Base-by-base conservation (phyloP, 2,888 invertebrate genomes). In the Andricus quercusramuli region DNA sequence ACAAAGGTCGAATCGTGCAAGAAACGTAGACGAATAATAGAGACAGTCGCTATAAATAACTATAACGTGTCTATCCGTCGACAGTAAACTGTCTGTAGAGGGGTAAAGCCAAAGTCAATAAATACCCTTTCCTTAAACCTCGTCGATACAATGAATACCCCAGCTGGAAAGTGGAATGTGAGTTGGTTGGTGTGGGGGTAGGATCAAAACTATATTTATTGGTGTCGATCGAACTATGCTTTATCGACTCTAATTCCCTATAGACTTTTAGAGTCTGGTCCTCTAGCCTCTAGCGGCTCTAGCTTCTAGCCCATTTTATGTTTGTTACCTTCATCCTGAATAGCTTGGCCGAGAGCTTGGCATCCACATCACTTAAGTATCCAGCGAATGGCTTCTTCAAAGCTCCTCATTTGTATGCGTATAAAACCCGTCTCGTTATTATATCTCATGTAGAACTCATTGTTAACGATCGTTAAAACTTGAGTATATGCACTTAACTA, bases 391-490 rank as follows among this genome's bases (percentile, higher is more conserved):
- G 74, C 77, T 78, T 80, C 79, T 77, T 65, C 68, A 80, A 82
- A 51, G 51, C 20, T 51, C 74, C 74, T 56, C 70, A 47, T 74
- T 74, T 74, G 32, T 74, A 74, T 74, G 59, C 15, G 44, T 78
- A 78, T 78, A 79, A 82, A 79, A 66, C 47, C 37, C 70, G 70
- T 74, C 65, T 79, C 79, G 64, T 81, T 81, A 79, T 77, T 82
- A 78, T 74, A 78, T 78, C 65, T 80, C 76, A 65, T 64, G 59
- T 41, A 78, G 76, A 78, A 82, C 78, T 65, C 80, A 80, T 80
- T 78, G 78, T 80, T 78, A 78, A 59, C 82, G 82, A 80, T 82
- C 78, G 80, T 78, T 80, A 80, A 82, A 68, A 74, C 74, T 74
- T 74, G 74, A 74, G 56, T 74, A 74, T 56, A 74, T 56, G 74